Conservation (phyloP, 2,113 vertebrate genomes). For the Trogon surrucura region DNA sequence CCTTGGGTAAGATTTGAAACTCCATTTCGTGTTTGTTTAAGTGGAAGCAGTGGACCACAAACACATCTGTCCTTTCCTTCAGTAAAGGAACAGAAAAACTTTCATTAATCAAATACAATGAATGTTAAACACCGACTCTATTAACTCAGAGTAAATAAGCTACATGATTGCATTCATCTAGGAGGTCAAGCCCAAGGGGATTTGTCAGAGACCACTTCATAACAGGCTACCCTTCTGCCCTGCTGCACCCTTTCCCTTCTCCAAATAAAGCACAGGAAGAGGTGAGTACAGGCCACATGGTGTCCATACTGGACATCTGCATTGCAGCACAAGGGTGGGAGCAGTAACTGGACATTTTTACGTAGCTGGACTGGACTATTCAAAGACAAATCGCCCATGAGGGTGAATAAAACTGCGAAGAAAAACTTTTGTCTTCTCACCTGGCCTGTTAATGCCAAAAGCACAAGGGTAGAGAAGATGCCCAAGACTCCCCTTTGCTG, state of each 20-base stretch:
- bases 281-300: not conserved
- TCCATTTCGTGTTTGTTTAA: constrained; percentile 22
- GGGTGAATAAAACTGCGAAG: not conserved
- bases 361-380: not conserved
- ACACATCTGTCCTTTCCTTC: constrained; percentile 14
- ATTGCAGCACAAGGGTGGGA: not conserved
- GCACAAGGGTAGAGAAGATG: not conserved
- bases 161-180: not conserved
- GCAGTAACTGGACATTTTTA: not conserved
- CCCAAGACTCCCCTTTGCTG: not conserved
- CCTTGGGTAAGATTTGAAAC: constrained; percentile 22
- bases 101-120: constrained; percentile 52
- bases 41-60: constrained; percentile 8
- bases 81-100: constrained; percentile 12
- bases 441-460: not conserved
- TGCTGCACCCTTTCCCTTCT: not conserved
- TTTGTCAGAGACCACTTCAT: not conserved
- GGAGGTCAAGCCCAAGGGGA: constrained; percentile 18
- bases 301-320: not conserved
- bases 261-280: not conserved
- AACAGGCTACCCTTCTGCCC: not conserved
- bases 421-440: not conserved
- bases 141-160: constrained; percentile 45
- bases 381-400: rapidly evolving
- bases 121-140: constrained; percentile 31